Percentiles rank a stretch among this genome's conserved stretches.
Conservation (phyloP, 2,888 invertebrate species). For the Amphipoea oculea region DNA sequence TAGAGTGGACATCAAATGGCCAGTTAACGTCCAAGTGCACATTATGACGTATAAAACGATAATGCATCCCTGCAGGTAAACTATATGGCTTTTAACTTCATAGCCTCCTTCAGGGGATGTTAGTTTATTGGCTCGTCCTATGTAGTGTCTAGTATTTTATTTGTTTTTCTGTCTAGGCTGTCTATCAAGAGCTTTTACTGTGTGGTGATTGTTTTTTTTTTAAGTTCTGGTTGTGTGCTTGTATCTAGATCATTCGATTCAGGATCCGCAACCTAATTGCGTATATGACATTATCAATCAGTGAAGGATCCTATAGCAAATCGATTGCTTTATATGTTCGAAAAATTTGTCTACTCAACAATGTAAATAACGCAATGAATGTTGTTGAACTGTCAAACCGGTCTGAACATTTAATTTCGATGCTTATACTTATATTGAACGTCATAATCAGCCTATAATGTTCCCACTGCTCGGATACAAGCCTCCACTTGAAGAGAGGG, state of each 20-base stretch:
- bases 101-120: conserved; percentile 36
- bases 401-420: neutral
- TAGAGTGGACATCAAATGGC: conserved; percentile 50
- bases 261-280: neutral
- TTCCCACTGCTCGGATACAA: neutral
- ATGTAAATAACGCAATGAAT: neutral
- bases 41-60: conserved; percentile 60
- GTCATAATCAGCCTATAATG: neutral
- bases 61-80: conserved; percentile 56
- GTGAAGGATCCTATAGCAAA: neutral
- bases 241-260: neutral
- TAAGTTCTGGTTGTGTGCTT: neutral
- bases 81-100: conserved; percentile 59
- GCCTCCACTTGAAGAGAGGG: neutral
- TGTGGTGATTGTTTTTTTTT: neutral
- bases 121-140: conserved; percentile 32
- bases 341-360: neutral
- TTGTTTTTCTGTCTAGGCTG: neutral
- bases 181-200: neutral
- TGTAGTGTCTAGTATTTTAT: conserved; percentile 2
- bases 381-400: neutral
- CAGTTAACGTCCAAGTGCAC: conserved; percentile 50
- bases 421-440: neutral
- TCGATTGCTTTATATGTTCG: neutral
- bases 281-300: neutral